Evolutionary conservation across 2,888 invertebrate species (phyloP), one percentile per base, ranked within the genome.

Genomic region (Leptinotarsa tumamoca): DNA sequence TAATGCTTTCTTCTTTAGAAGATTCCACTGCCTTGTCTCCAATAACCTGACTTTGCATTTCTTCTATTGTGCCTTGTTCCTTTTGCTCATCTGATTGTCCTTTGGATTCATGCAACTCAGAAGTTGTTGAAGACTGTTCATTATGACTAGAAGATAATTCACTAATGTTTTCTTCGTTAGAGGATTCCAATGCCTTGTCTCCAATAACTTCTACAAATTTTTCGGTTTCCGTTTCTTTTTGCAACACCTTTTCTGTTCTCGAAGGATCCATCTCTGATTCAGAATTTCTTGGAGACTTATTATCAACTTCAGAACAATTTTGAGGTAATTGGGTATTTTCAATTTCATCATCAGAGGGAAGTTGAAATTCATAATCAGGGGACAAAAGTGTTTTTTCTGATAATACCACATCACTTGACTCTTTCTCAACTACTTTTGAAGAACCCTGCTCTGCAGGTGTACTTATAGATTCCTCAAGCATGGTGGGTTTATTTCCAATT

Each of bases 291-390:
- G 43, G 10, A 23, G 58, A 14, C 15, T 58, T 21, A 58, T 58
- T 23, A 23, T 21, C 10, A 18, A 33, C 33, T 63, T 63, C 10
- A 43, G 63, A 63, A 43, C 33, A 5, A 63, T 27, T 63, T 10
- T 58, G 58, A 18, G 52, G 23, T 68, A 51, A 43, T 43, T 43
- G 21, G 14, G 51, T 52, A 21, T 0, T 51, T 68, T 68, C 68
- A 43, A 50, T 27, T 50, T 67, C 43, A 14, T 54, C 71, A 54
- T 82, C 82, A 54, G 82, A 81, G 10, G 79, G 78, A n/a, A 80
- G 33, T 21, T 78, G 69, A 72, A 81, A 82, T 27, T 80, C 81
- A 68, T 81, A 81, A 67, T 80, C 77, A 54, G 81, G 79, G 4
- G 80, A 79, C n/a, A 66, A 68, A 21, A 74, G 75, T 3, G 68